A percentile compares a stretch with the other conserved stretches of the same genome.
phyloP scores from a whole-genome alignment of 2,888 invertebrate genomes.

The Cataglyphis albicans region DNA sequence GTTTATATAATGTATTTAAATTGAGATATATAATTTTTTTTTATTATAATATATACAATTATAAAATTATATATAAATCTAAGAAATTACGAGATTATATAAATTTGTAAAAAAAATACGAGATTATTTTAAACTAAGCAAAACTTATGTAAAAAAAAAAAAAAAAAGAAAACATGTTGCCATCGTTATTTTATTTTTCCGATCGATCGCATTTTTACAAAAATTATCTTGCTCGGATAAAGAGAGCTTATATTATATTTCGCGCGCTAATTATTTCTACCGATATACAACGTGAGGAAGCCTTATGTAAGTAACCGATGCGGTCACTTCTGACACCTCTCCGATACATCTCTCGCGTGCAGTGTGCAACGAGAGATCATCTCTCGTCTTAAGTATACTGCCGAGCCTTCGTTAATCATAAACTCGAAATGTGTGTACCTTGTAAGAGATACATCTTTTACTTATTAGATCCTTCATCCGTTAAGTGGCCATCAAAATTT shows the following conservation, averaged over 20 bases:
- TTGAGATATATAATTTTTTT: background rate
- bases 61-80: no score
- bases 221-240: background rate
- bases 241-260: background rate
- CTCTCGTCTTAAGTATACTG: slow-evolving; percentile 4
- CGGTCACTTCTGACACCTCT: slow-evolving; percentile 45
- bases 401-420: slow-evolving; percentile 29
- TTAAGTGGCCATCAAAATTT: background rate
- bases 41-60: background rate
- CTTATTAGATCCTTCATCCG: background rate
- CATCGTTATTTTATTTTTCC: slow-evolving; percentile 13
- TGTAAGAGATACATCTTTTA: slow-evolving; percentile 4
- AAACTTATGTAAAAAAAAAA: background rate
- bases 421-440: background rate
- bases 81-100: background rate
- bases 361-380: background rate
- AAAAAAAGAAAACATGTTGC: background rate
- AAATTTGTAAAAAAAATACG: background rate
- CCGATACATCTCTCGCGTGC: slow-evolving; percentile 26
- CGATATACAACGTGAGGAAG: slow-evolving; percentile 8
- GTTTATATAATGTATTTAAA: background rate
- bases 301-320: slow-evolving; percentile 49
- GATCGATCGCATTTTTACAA: slow-evolving; percentile 22
- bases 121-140: background rate
- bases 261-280: slow-evolving; percentile 35